Conservation (phyloP, 2,888 invertebrate species). For the Dromius quadrimaculatus region DNA sequence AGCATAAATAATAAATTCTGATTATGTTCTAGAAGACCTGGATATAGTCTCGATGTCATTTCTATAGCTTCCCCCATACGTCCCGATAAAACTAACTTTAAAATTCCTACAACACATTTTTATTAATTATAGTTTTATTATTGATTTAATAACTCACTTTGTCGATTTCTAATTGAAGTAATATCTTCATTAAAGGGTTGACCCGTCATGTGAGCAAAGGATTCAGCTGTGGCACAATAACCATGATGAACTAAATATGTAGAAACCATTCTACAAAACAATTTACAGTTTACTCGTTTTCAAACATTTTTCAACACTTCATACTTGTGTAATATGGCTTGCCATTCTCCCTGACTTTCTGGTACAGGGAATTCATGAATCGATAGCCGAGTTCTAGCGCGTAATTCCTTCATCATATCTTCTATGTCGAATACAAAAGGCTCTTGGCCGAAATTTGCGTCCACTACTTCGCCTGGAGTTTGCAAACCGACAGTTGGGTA, state of each 20-base stretch:
- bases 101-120: conserved; percentile 77
- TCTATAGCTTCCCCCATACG: conserved; percentile 97
- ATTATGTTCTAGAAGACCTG: conserved; percentile 92
- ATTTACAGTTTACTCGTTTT: conserved; percentile 19
- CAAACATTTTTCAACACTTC: conserved; percentile 53
- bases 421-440: conserved; percentile 98
- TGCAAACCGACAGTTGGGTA: conserved; percentile 99
- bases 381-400: conserved; percentile 83
- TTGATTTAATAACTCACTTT: conserved; percentile 75
- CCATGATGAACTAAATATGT: conserved; percentile 98
- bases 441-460: conserved; percentile 98
- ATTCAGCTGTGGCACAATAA: conserved; percentile 95
- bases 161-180: conserved; percentile 94
- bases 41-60: conserved; percentile 88
- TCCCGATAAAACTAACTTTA: conserved; percentile 91
- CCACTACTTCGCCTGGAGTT: conserved; percentile 97
- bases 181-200: conserved; percentile 93
- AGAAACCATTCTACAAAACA: conserved; percentile 87
- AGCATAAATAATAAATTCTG: conserved; percentile 93
- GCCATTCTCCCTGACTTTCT: conserved; percentile 91
- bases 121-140: not conserved
- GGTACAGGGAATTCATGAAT: conserved; percentile 91
- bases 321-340: conserved; percentile 91
- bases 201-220: conserved; percentile 91
- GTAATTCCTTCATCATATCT: conserved; percentile 94